Evolutionary conservation across 2,113 vertebrate species (phyloP), one percentile per base, ranked within the genome.

Genomic region (Seriola dumerili): DNA sequence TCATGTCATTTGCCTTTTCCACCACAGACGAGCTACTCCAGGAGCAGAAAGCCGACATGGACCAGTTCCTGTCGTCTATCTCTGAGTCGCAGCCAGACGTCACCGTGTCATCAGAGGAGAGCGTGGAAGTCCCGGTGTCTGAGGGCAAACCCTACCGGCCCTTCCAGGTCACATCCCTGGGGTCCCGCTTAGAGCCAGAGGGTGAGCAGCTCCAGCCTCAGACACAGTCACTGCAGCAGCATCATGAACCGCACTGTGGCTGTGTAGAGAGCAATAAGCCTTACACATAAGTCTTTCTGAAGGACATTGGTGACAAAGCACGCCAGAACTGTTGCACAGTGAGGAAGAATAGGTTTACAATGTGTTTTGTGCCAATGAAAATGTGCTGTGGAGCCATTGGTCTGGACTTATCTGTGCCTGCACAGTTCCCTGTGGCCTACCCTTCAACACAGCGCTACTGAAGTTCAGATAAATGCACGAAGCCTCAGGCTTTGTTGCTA

Each of bases 21-120:
- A 91, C 76, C 38, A 91, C 89, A 99, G 98, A 99, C 86, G 97
- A 98, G 78, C 94, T 99, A 2, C 96, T 99, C 79, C 97, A 97
- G 89, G 97, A 99, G 83, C 98, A 99, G 91, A 96, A 94, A n/a
- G 95, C 96, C 0, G 97, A 99, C 91, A 97, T 98, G 96, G 97
- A 99, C 90, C 98, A 98, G 92, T 98, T 99, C 94, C 95, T 97
- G 5, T 96, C 97, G 61, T 98, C 97, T 48, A 96, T 99, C 91
- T 99, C 97, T 0, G 98, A 99, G 82, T 96, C 96, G 1, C 97
- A 97, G 46, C 94, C 97, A 11, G 98, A 99, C 16, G 96, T 97
- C 55, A 96, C 96, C 11, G 95, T 97, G 85, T 97, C 97, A 68
- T 98, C 97, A 0, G 97, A 98, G 91, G 97, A 99, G 84, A 98